Evolutionary conservation across 2,888 invertebrate species (phyloP).

Genomic region (Amiota communis): DNA sequence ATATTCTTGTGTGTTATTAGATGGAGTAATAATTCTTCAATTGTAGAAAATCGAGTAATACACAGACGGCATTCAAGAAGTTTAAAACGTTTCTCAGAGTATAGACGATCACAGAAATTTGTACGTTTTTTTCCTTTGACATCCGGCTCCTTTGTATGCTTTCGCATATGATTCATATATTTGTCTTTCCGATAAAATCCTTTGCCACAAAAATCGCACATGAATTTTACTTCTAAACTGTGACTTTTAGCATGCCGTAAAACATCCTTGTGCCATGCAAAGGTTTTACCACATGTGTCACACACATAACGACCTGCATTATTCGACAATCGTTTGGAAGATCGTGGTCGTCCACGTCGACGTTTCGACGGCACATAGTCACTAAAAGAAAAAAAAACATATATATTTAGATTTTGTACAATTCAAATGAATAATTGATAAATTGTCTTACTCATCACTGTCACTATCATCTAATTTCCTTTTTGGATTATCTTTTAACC

Average conservation of each 20-base stretch:
- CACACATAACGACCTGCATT: constrained; percentile 60
- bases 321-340: constrained; percentile 41
- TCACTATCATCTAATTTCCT: not conserved
- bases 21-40: constrained; percentile 61
- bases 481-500: not conserved
- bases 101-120: constrained; percentile 64
- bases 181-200: constrained; percentile 65
- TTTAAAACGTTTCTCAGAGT: constrained; percentile 54
- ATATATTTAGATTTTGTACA: not conserved
- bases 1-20: constrained; percentile 51
- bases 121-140: constrained; percentile 48
- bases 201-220: constrained; percentile 60
- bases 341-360: constrained; percentile 54
- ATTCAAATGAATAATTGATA: not conserved
- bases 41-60: constrained; percentile 52
- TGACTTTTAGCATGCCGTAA: constrained; percentile 65
- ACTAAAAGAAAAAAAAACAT: not conserved
- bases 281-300: constrained; percentile 64
- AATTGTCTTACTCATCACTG: constrained; percentile 23
- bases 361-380: constrained; percentile 42
- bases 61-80: constrained; percentile 70
- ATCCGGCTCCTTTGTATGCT: constrained; percentile 48
- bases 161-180: constrained; percentile 56
- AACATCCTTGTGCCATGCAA: constrained; percentile 68
- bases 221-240: constrained; percentile 51